A percentile compares a stretch with the other conserved stretches of the same genome.
These are phyloP conservation scores for Cosmia trapezina DNA, from an alignment of 2,888 invertebrate genomes.

Conservation along the genomic window DNA sequence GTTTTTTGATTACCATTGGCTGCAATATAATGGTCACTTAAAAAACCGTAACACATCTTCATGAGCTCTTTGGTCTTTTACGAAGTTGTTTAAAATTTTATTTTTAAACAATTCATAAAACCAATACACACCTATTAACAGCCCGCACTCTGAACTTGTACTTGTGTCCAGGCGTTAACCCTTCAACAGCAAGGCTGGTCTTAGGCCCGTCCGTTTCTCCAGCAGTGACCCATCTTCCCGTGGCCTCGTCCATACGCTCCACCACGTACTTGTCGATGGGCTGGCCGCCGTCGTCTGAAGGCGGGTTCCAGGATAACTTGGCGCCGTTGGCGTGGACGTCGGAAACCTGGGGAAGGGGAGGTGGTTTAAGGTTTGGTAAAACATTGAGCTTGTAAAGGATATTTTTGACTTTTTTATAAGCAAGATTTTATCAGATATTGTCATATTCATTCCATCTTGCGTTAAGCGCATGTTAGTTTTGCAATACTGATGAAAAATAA, in stretches of 20 bases:
- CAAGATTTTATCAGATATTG: no score
- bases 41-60: no score
- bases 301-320: constrained; percentile 97
- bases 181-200: constrained; percentile 94
- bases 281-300: constrained; percentile 98
- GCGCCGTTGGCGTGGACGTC: constrained; percentile 97
- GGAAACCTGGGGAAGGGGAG: constrained; percentile 83
- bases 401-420: no score
- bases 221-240: constrained; percentile 98
- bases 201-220: constrained; percentile 97
- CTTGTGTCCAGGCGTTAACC: constrained; percentile 97
- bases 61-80: no score
- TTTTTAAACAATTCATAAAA: background rate
- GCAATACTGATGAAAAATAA: no score
- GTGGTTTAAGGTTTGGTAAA: no score
- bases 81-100: no score
- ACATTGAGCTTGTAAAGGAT: no score
- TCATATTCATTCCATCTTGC: no score
- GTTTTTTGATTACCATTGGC: no score
- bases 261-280: constrained; percentile 98
- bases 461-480: no score
- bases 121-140: constrained; percentile 93
- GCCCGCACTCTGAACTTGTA: constrained; percentile 99
- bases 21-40: no score
- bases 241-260: constrained; percentile 98